Conservation (phyloP, 1,140 invertebrate species). For the Danaus plexippus region DNA sequence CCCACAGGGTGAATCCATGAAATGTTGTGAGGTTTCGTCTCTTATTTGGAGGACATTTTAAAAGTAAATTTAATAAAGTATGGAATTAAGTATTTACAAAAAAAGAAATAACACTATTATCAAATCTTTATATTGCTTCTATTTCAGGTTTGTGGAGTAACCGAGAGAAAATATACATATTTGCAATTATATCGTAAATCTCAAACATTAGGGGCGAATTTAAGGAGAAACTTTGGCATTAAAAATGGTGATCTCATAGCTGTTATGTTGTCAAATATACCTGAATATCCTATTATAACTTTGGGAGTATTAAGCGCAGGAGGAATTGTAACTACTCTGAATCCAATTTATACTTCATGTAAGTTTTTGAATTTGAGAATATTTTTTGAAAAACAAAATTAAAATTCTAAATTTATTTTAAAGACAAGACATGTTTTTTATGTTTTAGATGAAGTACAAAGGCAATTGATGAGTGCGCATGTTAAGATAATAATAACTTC, state of each 20-base stretch:
- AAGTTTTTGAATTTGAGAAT: conserved; percentile 35
- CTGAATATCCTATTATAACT: conserved; percentile 80
- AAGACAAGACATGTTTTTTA: background rate
- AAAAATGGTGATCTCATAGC: conserved; percentile 80
- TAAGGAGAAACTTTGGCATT: conserved; percentile 78
- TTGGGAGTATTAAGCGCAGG: conserved; percentile 81
- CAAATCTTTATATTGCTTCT: too few species aligned
- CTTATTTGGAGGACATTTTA: too few species aligned
- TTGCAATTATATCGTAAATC: conserved; percentile 75
- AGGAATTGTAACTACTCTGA: conserved; percentile 81
- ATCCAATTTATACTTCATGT: conserved; percentile 87
- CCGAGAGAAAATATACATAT: conserved; percentile 81
- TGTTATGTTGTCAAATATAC: conserved; percentile 82
- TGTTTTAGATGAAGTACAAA: conserved; percentile 82
- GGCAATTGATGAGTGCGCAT: conserved; percentile 77
- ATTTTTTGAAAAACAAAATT: too few species aligned
- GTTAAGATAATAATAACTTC: conserved; percentile 79
- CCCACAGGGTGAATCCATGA: too few species aligned
- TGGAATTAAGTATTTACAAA: too few species aligned
- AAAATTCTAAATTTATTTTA: too few species aligned
- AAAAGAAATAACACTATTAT: too few species aligned
- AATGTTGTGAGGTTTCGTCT: too few species aligned
- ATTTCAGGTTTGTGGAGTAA: conserved; percentile 78
- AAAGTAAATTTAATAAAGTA: too few species aligned
- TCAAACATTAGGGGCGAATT: conserved; percentile 78